Base-by-base conservation (phyloP, 2,888 invertebrate species). In the Bimastos eiseni region DNA sequence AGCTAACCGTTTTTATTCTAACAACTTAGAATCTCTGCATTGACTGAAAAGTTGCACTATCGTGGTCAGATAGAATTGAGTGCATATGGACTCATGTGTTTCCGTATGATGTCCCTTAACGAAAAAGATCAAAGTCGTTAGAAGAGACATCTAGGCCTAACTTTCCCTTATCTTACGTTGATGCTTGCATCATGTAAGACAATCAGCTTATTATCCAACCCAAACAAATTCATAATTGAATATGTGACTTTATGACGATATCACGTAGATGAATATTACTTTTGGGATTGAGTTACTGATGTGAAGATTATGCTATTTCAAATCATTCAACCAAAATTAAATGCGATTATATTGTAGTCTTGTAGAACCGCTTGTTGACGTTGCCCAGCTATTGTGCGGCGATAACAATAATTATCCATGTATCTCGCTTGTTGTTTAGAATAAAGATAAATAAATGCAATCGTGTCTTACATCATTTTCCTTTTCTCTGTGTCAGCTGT, bases 81-180 rank as follows among this genome's bases (percentile, higher is more conserved):
- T 8, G 11, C 8, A n/a, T 70, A n/a, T 2, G 17, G 11, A 1
- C 11, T 5, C 17, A 0, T 17, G 1, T 0, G 13, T 30, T 24
- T 70, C n/a, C n/a, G 30, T 11, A 4, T 3, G 24, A 5, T 70
- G 1, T 70, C n/a, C 30, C 2, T n/a, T n/a, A 15, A 11, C 8
- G 11, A 1, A 8, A 70, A 8, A 49, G 17, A 49, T 49, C 13
- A 4, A 4, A 49, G 15, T 1, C 2, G 3, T 49, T 15, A 2
- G 1, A 19, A 6, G 21, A 17, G 24, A 49, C 21, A 49, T 21
- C 0, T 49, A 24, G 1, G n/a, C n/a, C n/a, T n/a, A 49, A 21
- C 24, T 21, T 21, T 15, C 21, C 19, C 5, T 49, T 24, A 21
- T 24, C 49, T 49, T 21, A 49, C 1, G 49, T 49, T 49, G 19